Evolutionary conservation across 1,140 invertebrate genomes (phyloP), one percentile per base, ranked within the genome.

Genomic region (Danaus melanippus): DNA sequence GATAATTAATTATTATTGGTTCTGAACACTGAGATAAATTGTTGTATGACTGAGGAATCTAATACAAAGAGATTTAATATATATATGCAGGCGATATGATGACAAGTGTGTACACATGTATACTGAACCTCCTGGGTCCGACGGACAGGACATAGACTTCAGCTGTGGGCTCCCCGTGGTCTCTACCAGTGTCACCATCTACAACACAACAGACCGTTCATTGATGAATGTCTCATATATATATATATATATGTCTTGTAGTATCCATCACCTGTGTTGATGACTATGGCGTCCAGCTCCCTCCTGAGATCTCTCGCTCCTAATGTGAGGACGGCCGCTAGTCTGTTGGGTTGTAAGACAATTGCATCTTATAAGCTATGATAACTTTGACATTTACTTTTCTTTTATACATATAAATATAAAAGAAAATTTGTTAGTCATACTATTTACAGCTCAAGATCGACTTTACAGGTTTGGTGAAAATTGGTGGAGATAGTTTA

Each of bases 111-210:
- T 44, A 46, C 46, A 52, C 9, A 56, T 40, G 15, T 45, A 45
- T 45, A 73, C 73, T 76, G 21, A 32, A 83, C 79, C 60, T 53
- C 12, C 77, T 66, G 0, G 74, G 69, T 5, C 76, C 75, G 2
- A 84, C 81, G 4, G 81, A 84, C 42, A 84, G 58, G 9, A 84
- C 79, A 11, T 84, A 84, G 0, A 84, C 71, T 39, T 84, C 81
- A 0, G 81, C 76, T 0, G 74, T 74, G 11, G 67, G 64, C 50
- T 79, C 78, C 0, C 68, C 67, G 7, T 53, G 69, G 5, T 81
- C 78, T 46, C 73, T 69, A 1, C 47, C 66, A 1, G 64, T 56
- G 46, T 84, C 81, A 53, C 69, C 67, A 21, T 84, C 80, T 81
- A 71, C 0, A 68, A 71, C 43, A 8, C 50, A 53, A 51, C 58